Base-by-base conservation (phyloP, 2,888 invertebrate genomes). In the Syritta pipiens region DNA sequence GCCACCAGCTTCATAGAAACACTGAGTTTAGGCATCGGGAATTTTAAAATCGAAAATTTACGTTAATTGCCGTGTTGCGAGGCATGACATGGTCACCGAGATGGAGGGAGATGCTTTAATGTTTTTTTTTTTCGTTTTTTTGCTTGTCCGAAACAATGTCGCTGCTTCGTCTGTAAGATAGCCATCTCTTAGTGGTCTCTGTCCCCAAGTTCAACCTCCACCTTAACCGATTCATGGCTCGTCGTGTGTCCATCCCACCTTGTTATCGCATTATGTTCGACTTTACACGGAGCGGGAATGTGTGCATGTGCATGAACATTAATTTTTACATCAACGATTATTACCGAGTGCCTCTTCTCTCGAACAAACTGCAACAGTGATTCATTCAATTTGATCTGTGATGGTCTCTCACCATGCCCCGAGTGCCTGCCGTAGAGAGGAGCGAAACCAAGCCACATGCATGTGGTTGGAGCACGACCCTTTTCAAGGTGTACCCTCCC, bases 281-380 rank as follows among this genome's bases (percentile, higher is more conserved):
- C 28, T 76, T 76, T 63, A 48, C 53, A 75, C 59, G 53, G 53
- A 17, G 51, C 22, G 12, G 42, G 40, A 28, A 12, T 37, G 37
- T 22, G n/a, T 65, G 44, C 30, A n/a, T 35, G 37, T 69, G 76
- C 69, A 63, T 44, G 63, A 69, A 69, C 76, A 76, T 76, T 76
- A 76, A 76, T 76, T 76, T 76, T 69, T 76, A 69, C 76, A 69
- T 69, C 69, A 63, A 57, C 62, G 76, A 76, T 76, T 76, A 76
- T 63, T 76, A 69, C 51, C n/a, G n/a, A n/a, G n/a, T n/a, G n/a
- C n/a, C n/a, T n/a, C n/a, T n/a, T n/a, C n/a, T n/a, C n/a, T n/a
- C n/a, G n/a, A n/a, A n/a, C n/a, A n/a, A n/a, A n/a, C n/a, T n/a
- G n/a, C 24, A 32, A 59, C 32, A 60, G 60, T 40, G 60, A 75